Evolutionary conservation across 2,113 vertebrate species (phyloP), one percentile per base, ranked within the genome.

Genomic region (Prolemur simus): DNA sequence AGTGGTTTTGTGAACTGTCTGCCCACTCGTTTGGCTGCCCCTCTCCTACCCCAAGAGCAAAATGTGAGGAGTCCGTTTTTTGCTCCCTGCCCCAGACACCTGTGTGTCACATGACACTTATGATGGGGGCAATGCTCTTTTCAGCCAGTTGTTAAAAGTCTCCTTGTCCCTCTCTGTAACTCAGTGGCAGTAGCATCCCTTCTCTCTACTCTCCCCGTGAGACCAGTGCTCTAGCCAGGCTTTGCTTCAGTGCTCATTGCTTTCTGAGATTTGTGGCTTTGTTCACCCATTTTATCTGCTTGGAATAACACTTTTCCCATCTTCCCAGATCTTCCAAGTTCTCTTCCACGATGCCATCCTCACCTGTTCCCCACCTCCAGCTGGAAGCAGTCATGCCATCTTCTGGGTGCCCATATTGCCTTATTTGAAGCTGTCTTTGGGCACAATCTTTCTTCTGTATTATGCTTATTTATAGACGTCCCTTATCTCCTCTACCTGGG

Each of bases 81-180:
- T 21, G 12, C n/a, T 63, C 42, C 21, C 45, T n/a, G 20, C 4
- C 37, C 20, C 37, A 39, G 45, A 64, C 3, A 71, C 29, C 71
- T 23, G 11, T 37, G 82, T 8, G 85, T 18, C 2, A 34, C 10
- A 1, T 29, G 47, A 42, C 39, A 11, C 27, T 7, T 54, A 17
- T 4, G 3, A 6, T 0, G 49, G 3, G 1, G 25, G 45, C 5
- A n/a, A 4, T 11, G 10, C 2, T 32, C 23, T 8, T 25, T 9
- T 20, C 32, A 47, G 68, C 12, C 54, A 45, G 6, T 8, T 47
- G 27, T 47, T 3, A 1, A 37, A 8, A 8, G 47, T 27, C 6
- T 17, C 45, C n/a, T 39, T 20, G 13, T 27, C 49, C 49, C 12
- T 52, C 32, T 71, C 56, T 0, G 5, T 10, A 23, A 5, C 39